These are phyloP conservation scores for Aythya fuligula DNA, from an alignment of 2,797 vertebrate species.

Conservation along the genomic window DNA sequence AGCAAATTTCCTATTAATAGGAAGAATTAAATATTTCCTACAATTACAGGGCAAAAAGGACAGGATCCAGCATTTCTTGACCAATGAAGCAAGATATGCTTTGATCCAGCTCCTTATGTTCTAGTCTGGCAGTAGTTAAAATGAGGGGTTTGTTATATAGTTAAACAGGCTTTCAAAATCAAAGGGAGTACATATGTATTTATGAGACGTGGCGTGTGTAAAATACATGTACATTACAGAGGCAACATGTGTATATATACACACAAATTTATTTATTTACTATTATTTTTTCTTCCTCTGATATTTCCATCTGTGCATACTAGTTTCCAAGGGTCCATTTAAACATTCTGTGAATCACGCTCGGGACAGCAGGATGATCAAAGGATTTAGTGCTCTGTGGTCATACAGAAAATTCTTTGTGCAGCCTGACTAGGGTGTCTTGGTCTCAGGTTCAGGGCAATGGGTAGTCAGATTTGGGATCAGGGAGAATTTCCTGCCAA, in stretches of 20 bases:
- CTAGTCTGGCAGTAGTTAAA: background rate
- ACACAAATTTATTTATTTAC: background rate
- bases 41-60: background rate
- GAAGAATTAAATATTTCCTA: background rate
- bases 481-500: background rate
- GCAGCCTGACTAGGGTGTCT: background rate
- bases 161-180: background rate
- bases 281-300: background rate
- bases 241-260: background rate
- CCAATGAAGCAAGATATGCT: background rate
- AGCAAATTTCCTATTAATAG: background rate
- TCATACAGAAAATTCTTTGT: background rate
- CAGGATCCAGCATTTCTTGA: background rate
- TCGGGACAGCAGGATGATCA: background rate
- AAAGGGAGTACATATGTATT: background rate
- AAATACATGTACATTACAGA: background rate
- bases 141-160: background rate
- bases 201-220: accelerated
- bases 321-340: background rate
- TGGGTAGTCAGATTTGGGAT: background rate
- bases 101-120: background rate
- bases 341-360: background rate
- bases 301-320: background rate
- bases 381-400: background rate
- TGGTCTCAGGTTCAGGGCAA: background rate